Evolutionary conservation across 2,888 invertebrate genomes (phyloP).

Genomic region (Polydrusus tereticollis): DNA sequence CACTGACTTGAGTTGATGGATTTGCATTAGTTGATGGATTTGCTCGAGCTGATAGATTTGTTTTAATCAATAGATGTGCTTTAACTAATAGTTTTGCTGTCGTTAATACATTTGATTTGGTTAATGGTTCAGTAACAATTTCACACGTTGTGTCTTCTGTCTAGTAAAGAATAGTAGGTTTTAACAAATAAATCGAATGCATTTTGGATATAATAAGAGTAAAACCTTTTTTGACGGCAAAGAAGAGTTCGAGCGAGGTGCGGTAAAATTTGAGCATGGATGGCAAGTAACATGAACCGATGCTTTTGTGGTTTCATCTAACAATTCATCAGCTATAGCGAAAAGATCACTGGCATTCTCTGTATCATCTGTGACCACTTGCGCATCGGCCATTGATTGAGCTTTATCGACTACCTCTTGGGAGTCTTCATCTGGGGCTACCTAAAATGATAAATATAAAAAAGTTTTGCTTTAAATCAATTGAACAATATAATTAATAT

Average conservation of each 20-base stretch:
- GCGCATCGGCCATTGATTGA: not conserved
- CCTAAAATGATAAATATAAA: not conserved
- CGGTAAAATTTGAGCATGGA: not conserved
- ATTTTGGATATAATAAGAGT: too few relatives aligned
- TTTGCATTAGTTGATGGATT: not conserved
- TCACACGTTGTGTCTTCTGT: not conserved
- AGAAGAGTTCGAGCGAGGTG: not conserved
- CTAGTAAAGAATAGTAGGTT: not conserved
- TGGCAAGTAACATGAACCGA: not conserved
- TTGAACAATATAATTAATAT: not conserved
- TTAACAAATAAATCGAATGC: not conserved
- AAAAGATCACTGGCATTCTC: conserved; percentile 4
- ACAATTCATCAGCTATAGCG: conserved; percentile 1
- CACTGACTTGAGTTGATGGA: not conserved
- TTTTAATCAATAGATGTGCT: not conserved
- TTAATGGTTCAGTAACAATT: not conserved
- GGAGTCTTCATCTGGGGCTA: not conserved
- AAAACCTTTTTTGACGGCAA: not conserved
- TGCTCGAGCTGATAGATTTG: not conserved
- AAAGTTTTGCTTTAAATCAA: not conserved
- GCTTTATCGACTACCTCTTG: conserved; percentile 2
- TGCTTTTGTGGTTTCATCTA: not conserved
- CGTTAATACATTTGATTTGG: not conserved
- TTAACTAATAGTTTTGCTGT: not conserved
- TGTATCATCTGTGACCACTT: not conserved